Conservation (phyloP, 2,797 vertebrate species). For the Crocodylus rhombifer region DNA sequence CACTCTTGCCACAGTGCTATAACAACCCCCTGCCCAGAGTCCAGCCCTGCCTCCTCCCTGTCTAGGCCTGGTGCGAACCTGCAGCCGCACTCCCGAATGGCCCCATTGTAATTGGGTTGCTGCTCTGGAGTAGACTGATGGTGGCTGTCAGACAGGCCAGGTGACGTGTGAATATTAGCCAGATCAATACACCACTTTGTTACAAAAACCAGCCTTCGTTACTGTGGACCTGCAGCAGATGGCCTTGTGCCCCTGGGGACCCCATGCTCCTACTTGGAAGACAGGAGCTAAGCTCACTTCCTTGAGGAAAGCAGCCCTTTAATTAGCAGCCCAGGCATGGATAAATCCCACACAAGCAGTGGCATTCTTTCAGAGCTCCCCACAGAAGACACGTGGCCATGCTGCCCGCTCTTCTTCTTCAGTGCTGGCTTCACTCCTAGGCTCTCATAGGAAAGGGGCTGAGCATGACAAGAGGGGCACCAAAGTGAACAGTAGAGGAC, state of each 20-base stretch:
- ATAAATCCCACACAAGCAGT: background rate
- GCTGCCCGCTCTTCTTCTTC: too few relatives aligned
- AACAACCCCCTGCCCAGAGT: background rate
- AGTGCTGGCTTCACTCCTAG: too few relatives aligned
- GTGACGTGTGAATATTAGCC: constrained; percentile 29
- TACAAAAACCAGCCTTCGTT: constrained; percentile 47
- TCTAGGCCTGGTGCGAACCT: too few relatives aligned
- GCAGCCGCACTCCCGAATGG: background rate
- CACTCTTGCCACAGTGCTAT: background rate
- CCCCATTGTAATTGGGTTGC: background rate
- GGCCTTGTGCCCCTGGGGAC: constrained; percentile 22
- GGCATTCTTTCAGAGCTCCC: constrained; percentile 39
- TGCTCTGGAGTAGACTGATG: background rate
- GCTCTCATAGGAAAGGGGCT: too few relatives aligned
- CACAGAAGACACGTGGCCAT: background rate
- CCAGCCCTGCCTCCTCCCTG: background rate
- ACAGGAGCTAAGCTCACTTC: background rate
- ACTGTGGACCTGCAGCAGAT: constrained; percentile 43
- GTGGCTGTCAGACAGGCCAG: background rate
- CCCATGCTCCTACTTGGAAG: background rate
- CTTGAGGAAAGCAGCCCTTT: constrained; percentile 12
- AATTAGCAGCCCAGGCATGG: constrained; percentile 1
- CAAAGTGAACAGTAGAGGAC: too few relatives aligned
- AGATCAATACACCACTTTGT: constrained; percentile 60
- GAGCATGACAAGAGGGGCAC: too few relatives aligned